Evolutionary conservation across 2,113 vertebrate genomes (phyloP).

Genomic region (Ramphastos sulfuratus): DNA sequence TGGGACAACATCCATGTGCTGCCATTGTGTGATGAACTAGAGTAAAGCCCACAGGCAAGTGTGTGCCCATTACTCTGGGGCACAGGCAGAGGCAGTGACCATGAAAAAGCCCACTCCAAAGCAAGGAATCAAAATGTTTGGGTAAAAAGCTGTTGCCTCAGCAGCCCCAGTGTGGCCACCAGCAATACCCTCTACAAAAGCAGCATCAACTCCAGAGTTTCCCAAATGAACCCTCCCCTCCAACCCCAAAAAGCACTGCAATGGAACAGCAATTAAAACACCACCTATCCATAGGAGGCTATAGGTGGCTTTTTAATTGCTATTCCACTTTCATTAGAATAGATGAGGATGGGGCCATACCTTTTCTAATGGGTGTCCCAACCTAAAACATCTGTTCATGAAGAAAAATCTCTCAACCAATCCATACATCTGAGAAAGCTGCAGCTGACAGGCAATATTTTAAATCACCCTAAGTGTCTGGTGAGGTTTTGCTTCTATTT

Average conservation of each 20-base stretch:
- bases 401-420: background rate
- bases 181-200: background rate
- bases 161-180: background rate
- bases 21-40: background rate
- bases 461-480: background rate
- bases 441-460: background rate
- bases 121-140: background rate
- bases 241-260: background rate
- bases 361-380: background rate
- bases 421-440: background rate
- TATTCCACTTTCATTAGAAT: background rate
- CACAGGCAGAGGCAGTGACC: background rate
- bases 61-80: background rate
- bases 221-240: background rate
- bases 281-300: background rate
- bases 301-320: background rate
- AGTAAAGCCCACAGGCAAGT: background rate
- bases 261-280: background rate
- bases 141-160: background rate
- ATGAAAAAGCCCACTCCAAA: background rate
- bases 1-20: rapidly evolving
- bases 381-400: background rate
- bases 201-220: background rate
- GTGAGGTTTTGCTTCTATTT: background rate
- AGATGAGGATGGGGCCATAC: background rate